phyloP scores from a whole-genome alignment of 2,113 vertebrate genomes.

The Neotoma lepida region DNA sequence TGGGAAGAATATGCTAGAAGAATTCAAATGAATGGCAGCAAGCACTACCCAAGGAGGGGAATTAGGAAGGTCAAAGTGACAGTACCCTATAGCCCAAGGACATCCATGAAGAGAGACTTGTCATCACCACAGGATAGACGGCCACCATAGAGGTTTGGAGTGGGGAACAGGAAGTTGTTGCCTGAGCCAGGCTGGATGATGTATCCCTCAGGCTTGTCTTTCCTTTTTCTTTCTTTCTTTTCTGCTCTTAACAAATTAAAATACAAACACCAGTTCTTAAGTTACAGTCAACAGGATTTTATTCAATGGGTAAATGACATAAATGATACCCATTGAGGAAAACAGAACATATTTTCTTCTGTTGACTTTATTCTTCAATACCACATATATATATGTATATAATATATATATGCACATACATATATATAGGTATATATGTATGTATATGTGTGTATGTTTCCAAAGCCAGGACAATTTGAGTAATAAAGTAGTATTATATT shows the following conservation, averaged over 20 bases:
- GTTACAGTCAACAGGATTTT: neutral
- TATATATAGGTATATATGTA: no score
- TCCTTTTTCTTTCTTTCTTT: neutral
- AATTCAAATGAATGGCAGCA: neutral
- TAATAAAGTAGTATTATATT: neutral
- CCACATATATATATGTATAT: no score
- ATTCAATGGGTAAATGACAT: neutral
- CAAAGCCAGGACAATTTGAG: conserved; percentile 38
- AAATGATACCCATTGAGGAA: conserved; percentile 20
- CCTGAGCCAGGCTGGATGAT: neutral
- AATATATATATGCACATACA: neutral
- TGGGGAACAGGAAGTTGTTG: neutral
- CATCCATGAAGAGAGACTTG: neutral
- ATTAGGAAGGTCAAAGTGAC: neutral
- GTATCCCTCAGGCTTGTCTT: neutral
- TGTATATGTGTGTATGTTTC: neutral
- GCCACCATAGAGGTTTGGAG: neutral
- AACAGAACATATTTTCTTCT: neutral
- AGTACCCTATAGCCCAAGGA: neutral
- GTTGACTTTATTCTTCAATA: conserved; percentile 13
- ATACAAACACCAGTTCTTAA: conserved; percentile 51
- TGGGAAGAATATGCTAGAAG: neutral
- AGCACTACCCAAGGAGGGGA: neutral
- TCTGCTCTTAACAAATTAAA: conserved; percentile 17
- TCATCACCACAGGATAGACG: neutral